A percentile compares a stretch with the other conserved stretches of the same genome.
phyloP scores from a whole-genome alignment of 2,113 vertebrate genomes.

The Deroptyus accipitrinus region DNA sequence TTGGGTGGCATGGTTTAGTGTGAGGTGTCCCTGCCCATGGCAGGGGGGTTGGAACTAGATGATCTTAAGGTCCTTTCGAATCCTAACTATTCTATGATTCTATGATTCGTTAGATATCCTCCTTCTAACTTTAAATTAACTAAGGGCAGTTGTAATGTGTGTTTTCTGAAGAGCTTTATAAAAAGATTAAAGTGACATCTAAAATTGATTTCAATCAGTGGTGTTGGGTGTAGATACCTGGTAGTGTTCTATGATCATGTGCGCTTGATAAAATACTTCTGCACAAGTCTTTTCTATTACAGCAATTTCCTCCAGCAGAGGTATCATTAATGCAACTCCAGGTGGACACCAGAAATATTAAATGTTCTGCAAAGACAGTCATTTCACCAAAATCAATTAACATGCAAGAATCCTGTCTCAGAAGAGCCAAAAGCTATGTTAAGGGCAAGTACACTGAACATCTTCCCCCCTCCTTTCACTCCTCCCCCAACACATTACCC shows the following conservation, averaged over 20 bases:
- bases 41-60: too few relatives aligned
- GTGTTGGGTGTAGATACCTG: not conserved
- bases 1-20: too few relatives aligned
- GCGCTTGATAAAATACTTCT: not conserved
- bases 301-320: not conserved
- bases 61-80: too few relatives aligned
- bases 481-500: not conserved
- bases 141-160: not conserved
- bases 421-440: not conserved
- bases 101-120: rapidly evolving
- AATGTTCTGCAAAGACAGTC: not conserved
- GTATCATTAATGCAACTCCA: not conserved
- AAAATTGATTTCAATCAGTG: not conserved
- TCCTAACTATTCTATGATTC: too few relatives aligned
- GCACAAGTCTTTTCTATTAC: not conserved
- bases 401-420: rapidly evolving
- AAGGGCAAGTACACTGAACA: not conserved
- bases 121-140: not conserved
- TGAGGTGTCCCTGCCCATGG: too few relatives aligned
- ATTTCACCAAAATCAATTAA: not conserved
- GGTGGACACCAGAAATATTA: not conserved
- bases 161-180: not conserved
- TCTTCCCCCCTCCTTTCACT: not conserved
- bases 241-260: not conserved
- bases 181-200: not conserved